Conservation (phyloP, 1,140 invertebrate species). For the Brachionus asplanchnoidis region DNA sequence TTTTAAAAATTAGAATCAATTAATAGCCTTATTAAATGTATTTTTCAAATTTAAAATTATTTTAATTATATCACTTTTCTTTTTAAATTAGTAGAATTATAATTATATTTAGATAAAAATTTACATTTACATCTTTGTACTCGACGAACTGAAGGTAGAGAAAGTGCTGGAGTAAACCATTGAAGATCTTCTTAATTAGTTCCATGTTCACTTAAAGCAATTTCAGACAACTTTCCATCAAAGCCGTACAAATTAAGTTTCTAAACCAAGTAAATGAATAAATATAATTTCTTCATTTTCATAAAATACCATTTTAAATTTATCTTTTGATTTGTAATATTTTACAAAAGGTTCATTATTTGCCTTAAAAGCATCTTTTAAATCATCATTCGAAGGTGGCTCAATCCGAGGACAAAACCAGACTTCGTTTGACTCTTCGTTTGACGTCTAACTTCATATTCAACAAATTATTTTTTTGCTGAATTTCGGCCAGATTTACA, state of each 20-base stretch:
- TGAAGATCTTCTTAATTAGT: not conserved
- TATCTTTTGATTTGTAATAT: constrained; percentile 21
- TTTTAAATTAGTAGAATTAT: too few species aligned
- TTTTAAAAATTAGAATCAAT: too few species aligned
- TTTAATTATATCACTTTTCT: too few species aligned
- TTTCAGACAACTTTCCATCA: not conserved
- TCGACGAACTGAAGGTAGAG: not conserved
- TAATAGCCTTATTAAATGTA: too few species aligned
- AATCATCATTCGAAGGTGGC: not conserved
- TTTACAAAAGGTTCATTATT: constrained; percentile 27
- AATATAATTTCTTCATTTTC: not conserved
- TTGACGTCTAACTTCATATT: not conserved
- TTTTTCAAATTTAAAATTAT: too few species aligned
- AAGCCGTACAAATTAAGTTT: constrained; percentile 1
- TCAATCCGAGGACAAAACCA: constrained; percentile 21
- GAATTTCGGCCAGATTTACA: not conserved
- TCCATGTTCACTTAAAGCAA: not conserved
- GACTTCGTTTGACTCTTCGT: not conserved
- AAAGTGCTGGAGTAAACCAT: constrained; percentile 18
- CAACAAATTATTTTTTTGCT: not conserved
- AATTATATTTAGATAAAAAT: not conserved
- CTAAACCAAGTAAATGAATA: not conserved
- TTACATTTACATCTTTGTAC: constrained; percentile 4
- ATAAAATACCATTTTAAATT: constrained; percentile 32
- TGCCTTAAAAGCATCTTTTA: not conserved